Evolutionary conservation across 2,113 vertebrate species (phyloP), one percentile per base, ranked within the genome.

Genomic region (Oreocharis arfaki): DNA sequence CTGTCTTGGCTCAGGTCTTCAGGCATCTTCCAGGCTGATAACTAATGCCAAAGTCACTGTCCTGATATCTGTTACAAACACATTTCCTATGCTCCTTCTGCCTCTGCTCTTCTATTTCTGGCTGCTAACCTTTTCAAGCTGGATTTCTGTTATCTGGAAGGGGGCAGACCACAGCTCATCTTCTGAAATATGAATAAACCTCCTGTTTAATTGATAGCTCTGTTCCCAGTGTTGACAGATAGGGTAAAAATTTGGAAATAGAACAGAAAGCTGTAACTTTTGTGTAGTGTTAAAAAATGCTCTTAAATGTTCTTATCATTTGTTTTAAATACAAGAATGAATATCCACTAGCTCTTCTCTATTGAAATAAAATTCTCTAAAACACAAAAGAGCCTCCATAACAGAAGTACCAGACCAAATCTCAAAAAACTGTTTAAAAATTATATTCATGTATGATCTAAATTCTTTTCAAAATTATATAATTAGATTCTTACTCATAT

Each of bases 401-500:
- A 89, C 9, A 89, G 16, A 79, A 82, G 17, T 46, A 30, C 13
- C 41, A 84, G 22, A 71, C 1, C 28, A 85, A 61, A 65, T 32
- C 16, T 65, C 61, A 83, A 78, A 77, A 94, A 80, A n/a, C 3
- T 33, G 23, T 16, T 46, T 46, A 53, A 85, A 78, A 70, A 30
- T 6, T 67, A 37, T 33, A 56, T 52, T 78, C 1, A 18, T n/a
- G 14, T 60, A 24, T 33, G 20, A 81, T 60, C 76, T 61, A 69
- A 85, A 86, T 69, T 60, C 2, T 68, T 90, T 53, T 84, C 15
- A 37, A 91, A 92, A 22, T 67, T 84, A 60, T 32, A 49, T 30
- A 74, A 50, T 14, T 68, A 59, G 53, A 80, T 94, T 69, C 97
- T 98, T 97, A 99, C 99, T 97, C 96, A 61, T 98, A 95, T n/a